These are phyloP conservation scores for Sialis lutaria DNA, from an alignment of 2,888 invertebrate genomes.

Conservation along the genomic window DNA sequence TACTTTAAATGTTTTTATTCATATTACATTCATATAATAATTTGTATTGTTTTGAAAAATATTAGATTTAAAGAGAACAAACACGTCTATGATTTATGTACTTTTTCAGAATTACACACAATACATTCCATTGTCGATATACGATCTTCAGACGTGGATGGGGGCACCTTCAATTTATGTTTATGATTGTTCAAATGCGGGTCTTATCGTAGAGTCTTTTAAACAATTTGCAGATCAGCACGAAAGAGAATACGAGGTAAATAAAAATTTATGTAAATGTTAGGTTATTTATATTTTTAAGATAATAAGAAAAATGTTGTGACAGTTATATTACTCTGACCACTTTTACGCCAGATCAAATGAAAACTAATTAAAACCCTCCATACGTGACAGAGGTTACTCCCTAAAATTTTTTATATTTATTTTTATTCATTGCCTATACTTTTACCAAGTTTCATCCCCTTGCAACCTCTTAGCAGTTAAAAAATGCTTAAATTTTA, in stretches of 20 bases:
- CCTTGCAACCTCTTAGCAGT: no score
- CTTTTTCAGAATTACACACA: constrained; percentile 77
- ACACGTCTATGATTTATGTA: constrained; percentile 1
- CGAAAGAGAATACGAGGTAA: constrained; percentile 58
- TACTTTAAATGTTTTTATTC: not conserved
- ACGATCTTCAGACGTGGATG: constrained; percentile 99
- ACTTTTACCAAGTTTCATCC: no score
- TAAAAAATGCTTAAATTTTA: not conserved
- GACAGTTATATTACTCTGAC: no score
- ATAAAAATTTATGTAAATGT: not conserved
- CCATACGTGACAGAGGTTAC: no score
- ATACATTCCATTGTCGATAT: constrained; percentile 96
- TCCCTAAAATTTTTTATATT: no score
- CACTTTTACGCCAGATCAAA: no score
- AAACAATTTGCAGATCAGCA: constrained; percentile 82
- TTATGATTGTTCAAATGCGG: constrained; percentile 97
- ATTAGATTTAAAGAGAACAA: no score
- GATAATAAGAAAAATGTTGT: not conserved
- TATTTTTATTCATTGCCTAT: no score
- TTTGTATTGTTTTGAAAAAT: no score
- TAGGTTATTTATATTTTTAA: not conserved
- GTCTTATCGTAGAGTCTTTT: constrained; percentile 85
- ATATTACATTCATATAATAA: not conserved
- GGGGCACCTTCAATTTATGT: constrained; percentile 98
- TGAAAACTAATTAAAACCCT: no score